A percentile compares a stretch with the other conserved stretches of the same genome.
Conservation (phyloP, 2,888 invertebrate genomes). For the Nomada lathburiana region DNA sequence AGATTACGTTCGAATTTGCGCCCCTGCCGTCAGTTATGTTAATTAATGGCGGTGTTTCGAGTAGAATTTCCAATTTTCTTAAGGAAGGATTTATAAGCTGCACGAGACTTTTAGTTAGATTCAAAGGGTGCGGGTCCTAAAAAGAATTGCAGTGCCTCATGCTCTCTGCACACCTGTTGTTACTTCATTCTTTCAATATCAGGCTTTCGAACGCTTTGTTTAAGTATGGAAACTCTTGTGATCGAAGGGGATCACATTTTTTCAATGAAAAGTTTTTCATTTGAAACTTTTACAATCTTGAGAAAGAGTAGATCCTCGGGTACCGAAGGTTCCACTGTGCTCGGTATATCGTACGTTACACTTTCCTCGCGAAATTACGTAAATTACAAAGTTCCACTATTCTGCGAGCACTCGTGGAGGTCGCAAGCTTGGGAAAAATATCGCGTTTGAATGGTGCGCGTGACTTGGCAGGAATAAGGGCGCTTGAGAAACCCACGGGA, state of each 20-base stretch:
- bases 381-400: background rate
- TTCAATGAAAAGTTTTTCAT: no score
- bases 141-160: no score
- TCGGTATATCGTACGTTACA: background rate
- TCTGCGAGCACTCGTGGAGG: background rate
- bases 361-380: background rate
- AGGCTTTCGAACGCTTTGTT: background rate
- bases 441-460: background rate
- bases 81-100: background rate
- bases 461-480: constrained; percentile 3
- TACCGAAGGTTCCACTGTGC: no score
- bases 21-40: background rate
- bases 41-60: background rate
- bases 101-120: no score
- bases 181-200: background rate
- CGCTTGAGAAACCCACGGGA: background rate
- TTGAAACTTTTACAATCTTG: no score
- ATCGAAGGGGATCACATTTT: no score
- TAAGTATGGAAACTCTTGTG: no score
- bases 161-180: no score
- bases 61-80: background rate
- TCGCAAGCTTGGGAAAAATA: background rate
- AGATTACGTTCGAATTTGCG: background rate
- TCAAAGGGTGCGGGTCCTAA: no score
- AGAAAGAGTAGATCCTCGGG: no score